Evolutionary conservation across 2,113 vertebrate genomes (phyloP).

Genomic region (Hippotragus niger): DNA sequence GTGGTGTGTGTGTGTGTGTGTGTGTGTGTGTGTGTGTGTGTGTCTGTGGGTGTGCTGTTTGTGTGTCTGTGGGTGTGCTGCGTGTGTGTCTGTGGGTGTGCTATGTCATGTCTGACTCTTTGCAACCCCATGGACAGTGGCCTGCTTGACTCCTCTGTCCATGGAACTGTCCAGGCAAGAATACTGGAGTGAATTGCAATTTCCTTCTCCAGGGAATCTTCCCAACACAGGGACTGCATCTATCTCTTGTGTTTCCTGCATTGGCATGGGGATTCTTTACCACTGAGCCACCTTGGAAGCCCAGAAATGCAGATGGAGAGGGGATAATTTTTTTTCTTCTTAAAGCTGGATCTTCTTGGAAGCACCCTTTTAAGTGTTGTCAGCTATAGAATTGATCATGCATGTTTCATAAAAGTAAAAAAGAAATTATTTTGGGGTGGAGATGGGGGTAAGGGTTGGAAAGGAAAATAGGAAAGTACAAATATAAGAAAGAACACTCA

Average conservation of each 20-base stretch:
- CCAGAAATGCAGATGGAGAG: not conserved
- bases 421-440: not conserved
- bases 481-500: not conserved
- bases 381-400: not conserved
- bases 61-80: no score
- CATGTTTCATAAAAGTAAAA: constrained; percentile 2
- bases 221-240: not conserved
- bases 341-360: not conserved
- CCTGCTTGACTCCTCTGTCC: not conserved
- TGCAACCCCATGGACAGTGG: not conserved
- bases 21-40: no score
- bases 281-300: not conserved
- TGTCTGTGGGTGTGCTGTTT: no score
- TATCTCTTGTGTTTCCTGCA: not conserved
- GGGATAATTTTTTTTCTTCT: not conserved
- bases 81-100: not conserved
- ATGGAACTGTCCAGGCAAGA: not conserved
- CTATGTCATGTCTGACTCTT: not conserved
- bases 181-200: not conserved
- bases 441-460: not conserved
- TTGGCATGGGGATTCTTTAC: not conserved
- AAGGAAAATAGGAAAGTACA: not conserved
- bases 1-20: not conserved
- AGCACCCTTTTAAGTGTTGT: not conserved
- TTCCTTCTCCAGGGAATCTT: not conserved